phyloP scores from a whole-genome alignment of 2,797 vertebrate genomes.

The Oreonectes daqikongensis region DNA sequence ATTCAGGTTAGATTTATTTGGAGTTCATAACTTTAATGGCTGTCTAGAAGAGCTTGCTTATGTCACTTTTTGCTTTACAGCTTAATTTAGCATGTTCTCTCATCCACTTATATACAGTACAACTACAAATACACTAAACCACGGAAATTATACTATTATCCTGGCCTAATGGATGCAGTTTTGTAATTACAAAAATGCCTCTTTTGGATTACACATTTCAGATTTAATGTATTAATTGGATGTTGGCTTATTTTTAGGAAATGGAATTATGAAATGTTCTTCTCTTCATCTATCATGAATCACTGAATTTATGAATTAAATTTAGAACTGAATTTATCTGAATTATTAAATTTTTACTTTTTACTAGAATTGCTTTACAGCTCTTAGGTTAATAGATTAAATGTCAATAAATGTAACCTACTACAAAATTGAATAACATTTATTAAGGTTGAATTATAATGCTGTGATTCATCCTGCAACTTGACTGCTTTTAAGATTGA shows the following conservation, averaged over 20 bases:
- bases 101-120: neutral
- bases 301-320: no score
- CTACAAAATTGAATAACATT: neutral
- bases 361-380: no score
- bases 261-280: neutral
- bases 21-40: neutral
- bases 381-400: no score
- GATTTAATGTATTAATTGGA: neutral
- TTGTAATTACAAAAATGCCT: neutral
- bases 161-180: neutral
- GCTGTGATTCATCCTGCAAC: neutral
- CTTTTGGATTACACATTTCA: neutral
- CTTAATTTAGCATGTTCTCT: neutral
- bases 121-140: neutral
- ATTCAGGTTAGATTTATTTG: neutral
- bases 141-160: neutral
- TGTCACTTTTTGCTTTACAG: neutral
- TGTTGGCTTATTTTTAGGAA: neutral
- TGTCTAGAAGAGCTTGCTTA: neutral
- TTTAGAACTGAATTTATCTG: no score
- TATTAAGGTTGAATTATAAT: neutral
- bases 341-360: no score
- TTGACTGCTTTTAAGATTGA: neutral
- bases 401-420: no score
- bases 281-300: neutral